Evolutionary conservation across 1,140 invertebrate species (phyloP), one percentile per base, ranked within the genome.

Genomic region (Eumeta japonica): DNA sequence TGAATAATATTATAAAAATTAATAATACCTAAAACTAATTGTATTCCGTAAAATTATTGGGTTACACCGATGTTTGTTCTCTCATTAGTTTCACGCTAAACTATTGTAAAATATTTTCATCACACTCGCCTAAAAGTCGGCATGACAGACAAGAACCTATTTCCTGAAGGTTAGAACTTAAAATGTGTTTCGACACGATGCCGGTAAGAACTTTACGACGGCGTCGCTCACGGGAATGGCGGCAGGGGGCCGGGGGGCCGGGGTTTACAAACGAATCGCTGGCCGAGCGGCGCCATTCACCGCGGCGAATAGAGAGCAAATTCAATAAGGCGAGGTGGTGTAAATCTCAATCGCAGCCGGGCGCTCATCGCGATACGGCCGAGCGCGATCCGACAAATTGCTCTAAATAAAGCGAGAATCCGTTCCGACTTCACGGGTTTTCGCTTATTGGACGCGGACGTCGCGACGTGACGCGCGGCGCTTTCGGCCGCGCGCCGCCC

Each of bases 271-370:
- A 51, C 45, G 49, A 51, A 45, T 43, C 44, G 44, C n/a, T 32
- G 29, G 24, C 13, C 16, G 15, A 10, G 32, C 28, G 14, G 10
- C 20, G 28, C 18, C 31, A 38, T 35, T 30, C 35, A 37, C 27
- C 41, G 37, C 34, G 17, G 36, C 35, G 28, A 37, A 45, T 39
- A 42, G 42, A 46, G 39, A 51, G 52, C 50, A 61, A 61, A 61
- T 61, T 56, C 53, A 61, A 61, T 61, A 56, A 54, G 37, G 50
- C 40, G 43, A 45, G 35, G 28, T 41, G 38, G 55, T 49, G 55
- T 58, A 58, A 56, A 61, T 58, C 55, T 58, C 53, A 55, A 58
- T 58, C 51, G 52, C 48, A 38, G 35, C 30, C 17, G 17, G 38
- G 45, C 40, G 10, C 49, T 56, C 53, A 54, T 58, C 51, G 55